A percentile compares a stretch with the other conserved stretches of the same genome.
Conservation (phyloP, 2,888 invertebrate species). For the Trissolcus brochymenae region DNA sequence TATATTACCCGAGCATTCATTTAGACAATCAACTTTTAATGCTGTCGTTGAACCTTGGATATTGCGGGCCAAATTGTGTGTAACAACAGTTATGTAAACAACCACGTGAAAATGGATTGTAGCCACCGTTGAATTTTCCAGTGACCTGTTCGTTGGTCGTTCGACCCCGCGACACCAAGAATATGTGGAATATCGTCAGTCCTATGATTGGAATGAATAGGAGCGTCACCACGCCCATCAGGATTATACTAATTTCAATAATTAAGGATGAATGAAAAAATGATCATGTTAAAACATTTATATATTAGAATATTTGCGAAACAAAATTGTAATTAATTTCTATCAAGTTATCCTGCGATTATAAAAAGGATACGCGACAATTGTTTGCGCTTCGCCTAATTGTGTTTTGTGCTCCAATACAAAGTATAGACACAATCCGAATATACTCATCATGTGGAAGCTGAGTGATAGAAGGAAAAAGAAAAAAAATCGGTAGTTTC, state of each 20-base stretch:
- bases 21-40: too few species aligned
- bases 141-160: constrained; percentile 99
- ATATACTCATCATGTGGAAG: constrained; percentile 98
- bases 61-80: constrained; percentile 96
- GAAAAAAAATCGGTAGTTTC: constrained; percentile 99
- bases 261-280: constrained; percentile 62
- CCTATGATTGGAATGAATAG: constrained; percentile 98
- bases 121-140: constrained; percentile 98
- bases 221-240: constrained; percentile 94
- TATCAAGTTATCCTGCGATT: background rate
- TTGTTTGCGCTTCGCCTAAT: constrained; percentile 87
- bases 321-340: background rate
- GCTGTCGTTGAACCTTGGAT: constrained; percentile 86
- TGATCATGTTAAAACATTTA: too few species aligned
- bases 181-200: constrained; percentile 97
- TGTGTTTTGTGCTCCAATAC: constrained; percentile 90
- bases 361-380: constrained; percentile 88
- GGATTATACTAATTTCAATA: constrained; percentile 82
- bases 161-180: constrained; percentile 95
- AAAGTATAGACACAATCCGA: constrained; percentile 93
- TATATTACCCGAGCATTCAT: background rate
- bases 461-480: constrained; percentile 97
- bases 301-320: too few species aligned
- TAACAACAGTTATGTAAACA: constrained; percentile 97
- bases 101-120: constrained; percentile 98